Evolutionary conservation across 2,797 vertebrate species (phyloP), one percentile per base, ranked within the genome.

Genomic region (Tadarida brasiliensis): DNA sequence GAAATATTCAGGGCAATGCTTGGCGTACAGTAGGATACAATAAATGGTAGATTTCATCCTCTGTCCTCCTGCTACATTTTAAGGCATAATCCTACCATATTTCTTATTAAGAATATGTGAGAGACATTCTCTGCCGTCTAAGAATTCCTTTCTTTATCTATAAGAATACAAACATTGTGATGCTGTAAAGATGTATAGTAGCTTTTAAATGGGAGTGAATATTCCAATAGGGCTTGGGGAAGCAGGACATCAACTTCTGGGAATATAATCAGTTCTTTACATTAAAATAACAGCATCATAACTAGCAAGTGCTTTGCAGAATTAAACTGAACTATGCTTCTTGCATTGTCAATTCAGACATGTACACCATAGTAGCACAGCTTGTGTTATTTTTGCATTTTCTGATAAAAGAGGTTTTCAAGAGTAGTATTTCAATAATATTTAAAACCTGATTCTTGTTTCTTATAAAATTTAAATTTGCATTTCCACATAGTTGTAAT

Each of bases 331-430:
- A 91, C 91, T 63, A 30, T 35, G 28, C 8, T 94, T 80, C 56
- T 57, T 86, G 49, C 19, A 39, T 89, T 88, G 71, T 78, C 68
- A 89, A 7, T 92, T 91, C 67, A 95, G 57, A 95, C 24, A 28
- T 81, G 28, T 76, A 57, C 3, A 33, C 17, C 56, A 81, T 28
- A 80, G 70, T 33, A 94, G 30, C 54, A 93, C 5, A 94, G 88
- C 59, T 86, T 87, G 56, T 67, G 49, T 39, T 96, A 87, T 90
- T 96, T 95, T 96, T 96, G 26, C 14, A 74, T 78, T 86, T 96
- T 94, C 68, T 78, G 39, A 44, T 5, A 57, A 95, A 93, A 96
- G 80, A n/a, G 8, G 65, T 93, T 90, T 92, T 82, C 16, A 88
- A 94, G 19, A 80, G 12, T 33, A 92, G 57, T 47, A 85, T 97